Evolutionary conservation across 2,797 vertebrate species (phyloP).

Genomic region (Mormyrus hasselquistii): DNA sequence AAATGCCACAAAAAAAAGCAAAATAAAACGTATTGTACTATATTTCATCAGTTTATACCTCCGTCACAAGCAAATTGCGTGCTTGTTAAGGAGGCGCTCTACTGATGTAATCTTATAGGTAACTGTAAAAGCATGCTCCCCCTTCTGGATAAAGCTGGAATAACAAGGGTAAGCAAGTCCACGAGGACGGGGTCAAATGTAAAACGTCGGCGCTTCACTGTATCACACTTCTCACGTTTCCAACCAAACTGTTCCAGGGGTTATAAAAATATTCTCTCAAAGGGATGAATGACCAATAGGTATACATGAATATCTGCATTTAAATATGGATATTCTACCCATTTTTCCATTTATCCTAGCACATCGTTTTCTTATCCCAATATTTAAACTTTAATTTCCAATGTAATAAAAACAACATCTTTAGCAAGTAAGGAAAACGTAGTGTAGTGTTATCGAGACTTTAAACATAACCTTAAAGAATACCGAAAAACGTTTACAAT

Average conservation of each 20-base stretch:
- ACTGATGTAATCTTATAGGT: background rate
- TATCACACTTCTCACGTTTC: background rate
- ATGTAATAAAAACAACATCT: background rate
- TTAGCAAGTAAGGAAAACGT: background rate
- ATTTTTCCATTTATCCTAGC: background rate
- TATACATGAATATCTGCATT: background rate
- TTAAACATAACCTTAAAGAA: background rate
- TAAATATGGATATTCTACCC: background rate
- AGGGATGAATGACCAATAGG: background rate
- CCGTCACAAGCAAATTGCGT: background rate
- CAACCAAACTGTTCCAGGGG: background rate
- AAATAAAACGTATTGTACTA: background rate
- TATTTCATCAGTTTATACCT: background rate
- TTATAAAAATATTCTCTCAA: background rate
- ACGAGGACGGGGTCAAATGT: constrained; percentile 33
- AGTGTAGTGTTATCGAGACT: background rate
- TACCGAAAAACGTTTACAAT: background rate
- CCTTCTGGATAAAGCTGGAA: constrained; percentile 57
- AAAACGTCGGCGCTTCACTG: background rate
- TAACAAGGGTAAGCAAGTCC: constrained; percentile 72
- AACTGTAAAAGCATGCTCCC: constrained; percentile 47
- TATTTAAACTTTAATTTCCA: constrained; percentile 9
- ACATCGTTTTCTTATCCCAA: background rate
- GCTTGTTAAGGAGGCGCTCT: background rate
- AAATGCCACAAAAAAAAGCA: background rate